A percentile compares a stretch with the other conserved stretches of the same genome.
Conservation (phyloP, 2,888 invertebrate species). For the Netelia virgata region DNA sequence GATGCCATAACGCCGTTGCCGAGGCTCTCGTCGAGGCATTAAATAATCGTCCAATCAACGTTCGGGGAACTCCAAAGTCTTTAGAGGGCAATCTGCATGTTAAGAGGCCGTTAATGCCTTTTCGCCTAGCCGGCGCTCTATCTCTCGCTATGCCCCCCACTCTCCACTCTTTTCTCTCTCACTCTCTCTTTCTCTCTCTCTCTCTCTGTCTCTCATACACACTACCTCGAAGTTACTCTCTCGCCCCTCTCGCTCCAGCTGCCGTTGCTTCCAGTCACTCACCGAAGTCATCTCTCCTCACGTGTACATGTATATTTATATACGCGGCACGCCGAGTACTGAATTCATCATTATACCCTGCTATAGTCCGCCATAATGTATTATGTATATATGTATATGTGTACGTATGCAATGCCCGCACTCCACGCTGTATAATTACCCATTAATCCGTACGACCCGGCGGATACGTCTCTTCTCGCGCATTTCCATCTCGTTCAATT, state of each 20-base stretch:
- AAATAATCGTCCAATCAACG: slow-evolving; percentile 84
- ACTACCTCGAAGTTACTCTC: neutral
- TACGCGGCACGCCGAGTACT: slow-evolving; percentile 21
- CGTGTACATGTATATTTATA: slow-evolving; percentile 55
- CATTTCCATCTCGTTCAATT: slow-evolving; percentile 62
- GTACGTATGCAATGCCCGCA: slow-evolving; percentile 34
- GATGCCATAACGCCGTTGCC: slow-evolving; percentile 64
- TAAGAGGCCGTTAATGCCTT: slow-evolving; percentile 84
- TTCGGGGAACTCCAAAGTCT: slow-evolving; percentile 82
- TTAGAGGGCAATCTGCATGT: slow-evolving; percentile 84
- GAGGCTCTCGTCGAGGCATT: slow-evolving; percentile 75
- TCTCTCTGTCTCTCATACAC: neutral
- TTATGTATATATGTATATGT: slow-evolving; percentile 15
- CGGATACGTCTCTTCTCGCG: slow-evolving; percentile 53
- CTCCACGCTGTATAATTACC: slow-evolving; percentile 55
- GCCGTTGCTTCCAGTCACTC: slow-evolving; percentile 46
- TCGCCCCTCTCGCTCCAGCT: neutral
- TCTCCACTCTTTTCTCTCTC: slow-evolving; percentile 36
- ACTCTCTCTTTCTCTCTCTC: slow-evolving; percentile 14
- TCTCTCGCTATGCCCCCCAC: slow-evolving; percentile 55
- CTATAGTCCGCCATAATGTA: neutral
- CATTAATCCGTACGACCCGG: slow-evolving; percentile 57
- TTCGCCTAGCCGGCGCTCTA: slow-evolving; percentile 79
- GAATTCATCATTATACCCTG: slow-evolving; percentile 42
- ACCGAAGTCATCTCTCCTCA: slow-evolving; percentile 52